These are phyloP conservation scores for Prunella himalayana DNA, from an alignment of 2,113 vertebrate species.

Conservation along the genomic window DNA sequence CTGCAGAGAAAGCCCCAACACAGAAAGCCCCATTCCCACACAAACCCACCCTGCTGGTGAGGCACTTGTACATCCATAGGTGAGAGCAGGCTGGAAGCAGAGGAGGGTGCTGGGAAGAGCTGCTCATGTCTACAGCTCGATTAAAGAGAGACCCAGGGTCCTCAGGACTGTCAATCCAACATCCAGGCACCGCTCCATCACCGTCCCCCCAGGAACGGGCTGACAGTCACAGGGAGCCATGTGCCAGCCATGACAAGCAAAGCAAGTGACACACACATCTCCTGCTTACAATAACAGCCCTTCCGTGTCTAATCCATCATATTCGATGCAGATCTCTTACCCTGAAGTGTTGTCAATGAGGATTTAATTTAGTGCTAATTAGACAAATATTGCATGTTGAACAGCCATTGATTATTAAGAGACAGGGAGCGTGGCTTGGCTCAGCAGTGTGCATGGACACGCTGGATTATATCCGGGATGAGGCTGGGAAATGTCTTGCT, in stretches of 20 bases:
- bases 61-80: rapidly evolving
- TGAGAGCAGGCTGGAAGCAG: background rate
- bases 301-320: conserved; percentile 73
- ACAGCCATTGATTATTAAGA: conserved; percentile 76
- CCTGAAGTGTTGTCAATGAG: conserved; percentile 69
- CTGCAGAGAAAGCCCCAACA: rapidly evolving
- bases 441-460: conserved; percentile 32
- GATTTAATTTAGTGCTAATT: conserved; percentile 80
- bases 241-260: background rate
- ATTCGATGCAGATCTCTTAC: conserved; percentile 55
- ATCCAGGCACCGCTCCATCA: background rate
- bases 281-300: conserved; percentile 42
- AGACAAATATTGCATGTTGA: conserved; percentile 74
- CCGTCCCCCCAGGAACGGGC: background rate
- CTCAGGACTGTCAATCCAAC: background rate
- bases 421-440: conserved; percentile 44
- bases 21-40: background rate
- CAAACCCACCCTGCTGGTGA: background rate
- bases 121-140: background rate
- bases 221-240: background rate
- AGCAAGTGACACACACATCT: background rate
- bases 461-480: conserved; percentile 44
- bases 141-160: background rate
- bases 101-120: background rate
- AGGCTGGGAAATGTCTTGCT: conserved; percentile 44